Evolutionary conservation across 1,140 invertebrate species (phyloP).

Genomic region (Euwallacea similis): DNA sequence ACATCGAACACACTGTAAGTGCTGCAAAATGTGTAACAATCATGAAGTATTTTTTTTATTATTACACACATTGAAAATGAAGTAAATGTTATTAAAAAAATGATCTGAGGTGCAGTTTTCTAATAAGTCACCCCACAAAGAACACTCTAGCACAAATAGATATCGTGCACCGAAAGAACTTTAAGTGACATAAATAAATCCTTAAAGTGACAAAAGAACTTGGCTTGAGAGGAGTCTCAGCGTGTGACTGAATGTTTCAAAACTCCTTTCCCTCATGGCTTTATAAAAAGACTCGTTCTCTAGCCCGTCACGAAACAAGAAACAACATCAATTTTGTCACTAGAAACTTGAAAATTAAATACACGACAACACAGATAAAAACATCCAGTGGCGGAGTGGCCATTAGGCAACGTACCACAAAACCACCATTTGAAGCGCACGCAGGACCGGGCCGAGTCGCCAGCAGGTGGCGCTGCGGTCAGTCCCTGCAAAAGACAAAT

Average conservation of each 20-base stretch:
- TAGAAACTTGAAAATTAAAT: conserved; percentile 19
- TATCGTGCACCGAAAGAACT: no score
- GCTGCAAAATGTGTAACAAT: no score
- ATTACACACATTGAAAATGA: no score
- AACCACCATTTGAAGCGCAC: conserved; percentile 51
- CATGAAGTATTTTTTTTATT: no score
- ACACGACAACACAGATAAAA: conserved; percentile 37
- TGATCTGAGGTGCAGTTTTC: no score
- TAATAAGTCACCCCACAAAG: no score
- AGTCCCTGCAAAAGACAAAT: conserved; percentile 54
- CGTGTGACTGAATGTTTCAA: background rate
- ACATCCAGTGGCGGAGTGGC: conserved; percentile 48
- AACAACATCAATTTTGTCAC: conserved; percentile 8
- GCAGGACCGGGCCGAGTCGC: conserved; percentile 52
- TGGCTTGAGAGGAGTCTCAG: no score
- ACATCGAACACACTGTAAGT: background rate
- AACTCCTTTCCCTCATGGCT: background rate
- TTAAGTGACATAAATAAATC: no score
- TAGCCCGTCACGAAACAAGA: conserved; percentile 2
- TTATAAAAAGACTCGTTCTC: conserved; percentile 2
- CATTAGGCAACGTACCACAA: conserved; percentile 52
- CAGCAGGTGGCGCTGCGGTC: conserved; percentile 53
- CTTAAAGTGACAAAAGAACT: no score
- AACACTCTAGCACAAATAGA: no score
- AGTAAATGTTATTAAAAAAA: no score